Evolutionary conservation across 1,140 invertebrate species (phyloP), one percentile per base, ranked within the genome.

Genomic region (Phenacoccus solenopsis): DNA sequence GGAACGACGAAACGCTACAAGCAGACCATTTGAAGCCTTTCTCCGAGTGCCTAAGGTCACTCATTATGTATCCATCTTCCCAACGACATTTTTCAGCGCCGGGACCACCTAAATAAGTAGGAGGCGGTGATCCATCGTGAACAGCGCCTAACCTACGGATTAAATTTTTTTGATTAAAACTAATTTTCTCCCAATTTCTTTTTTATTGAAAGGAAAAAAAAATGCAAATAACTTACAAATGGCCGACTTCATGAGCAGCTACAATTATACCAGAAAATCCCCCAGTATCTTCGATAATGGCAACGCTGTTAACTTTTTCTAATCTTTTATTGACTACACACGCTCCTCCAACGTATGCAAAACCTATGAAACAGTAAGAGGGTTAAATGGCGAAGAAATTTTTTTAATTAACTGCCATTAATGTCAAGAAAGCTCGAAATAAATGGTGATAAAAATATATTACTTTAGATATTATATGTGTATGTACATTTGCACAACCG

Each of bases 1-100:
- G 92, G 80, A 96, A 96, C 76, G 93, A 94, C 69, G 92, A 87
- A n/a, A 95, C 86, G 74, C 90, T 93, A 79, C 94, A 96, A 27
- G 91, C 86, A 7, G 93, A 96, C 94, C 94, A 96, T 75, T 90
- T 84, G 82, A 96, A 96, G 16, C 94, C 94, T 76, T 94, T 88
- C 81, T 96, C 93, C 0, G 93, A 96, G 78, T 96, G 93, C 73
- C 94, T 82, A 59, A 96, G 84, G 81, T 96, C 93, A 68, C 90
- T 93, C 94, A 96, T 96, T 75, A 96, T 96, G 80, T 90, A 96
- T 56, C 94, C 94, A 78, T 96, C 94, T 78, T 95, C 91, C 93
- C 94, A 96, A 75, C 92, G 86, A 76, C 94, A 96, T 75, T 93
- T 92, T 76, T 94, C 91, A 35, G 94, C 94, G n/a, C 94, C 94